Evolutionary conservation across 2,888 invertebrate species (phyloP).

Genomic region (Agrotis exclamationis): DNA sequence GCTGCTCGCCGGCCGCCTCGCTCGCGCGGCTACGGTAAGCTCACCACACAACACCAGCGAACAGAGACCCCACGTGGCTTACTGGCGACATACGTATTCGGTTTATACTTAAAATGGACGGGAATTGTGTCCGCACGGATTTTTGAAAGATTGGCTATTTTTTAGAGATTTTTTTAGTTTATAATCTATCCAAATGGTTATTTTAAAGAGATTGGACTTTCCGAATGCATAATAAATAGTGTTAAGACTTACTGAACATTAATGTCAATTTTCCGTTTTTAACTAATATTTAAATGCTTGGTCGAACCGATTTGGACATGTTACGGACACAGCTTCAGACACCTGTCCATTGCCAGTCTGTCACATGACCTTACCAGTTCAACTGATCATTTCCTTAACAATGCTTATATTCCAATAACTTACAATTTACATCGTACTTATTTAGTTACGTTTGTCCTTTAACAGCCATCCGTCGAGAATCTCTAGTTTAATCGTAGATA

Average conservation of each 20-base stretch:
- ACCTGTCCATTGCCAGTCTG: not conserved
- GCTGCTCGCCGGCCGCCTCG: conserved; percentile 70
- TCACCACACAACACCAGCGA: conserved; percentile 47
- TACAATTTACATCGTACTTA: conserved; percentile 43
- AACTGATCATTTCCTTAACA: not conserved
- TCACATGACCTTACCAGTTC: not conserved
- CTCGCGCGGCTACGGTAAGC: conserved; percentile 60
- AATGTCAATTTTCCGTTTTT: conserved; percentile 28
- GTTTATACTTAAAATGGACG: conserved; percentile 60
- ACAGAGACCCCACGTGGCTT: conserved; percentile 56
- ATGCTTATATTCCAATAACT: conserved; percentile 16
- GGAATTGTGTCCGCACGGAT: conserved; percentile 38
- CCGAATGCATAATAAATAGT: conserved; percentile 56
- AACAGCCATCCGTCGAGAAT: conserved; percentile 33
- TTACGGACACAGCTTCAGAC: not conserved
- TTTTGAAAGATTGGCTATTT: conserved; percentile 66
- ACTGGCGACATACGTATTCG: conserved; percentile 55
- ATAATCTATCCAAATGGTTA: conserved; percentile 17
- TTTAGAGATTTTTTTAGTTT: conserved; percentile 24
- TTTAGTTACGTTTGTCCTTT: conserved; percentile 18
- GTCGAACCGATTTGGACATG: not conserved
- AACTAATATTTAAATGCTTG: conserved; percentile 23
- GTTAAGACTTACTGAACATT: conserved; percentile 36
- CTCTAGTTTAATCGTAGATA: conserved; percentile 55
- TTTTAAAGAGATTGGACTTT: conserved; percentile 36